Evolutionary conservation across 2,797 vertebrate species (phyloP).

Genomic region (Melopsittacus undulatus): DNA sequence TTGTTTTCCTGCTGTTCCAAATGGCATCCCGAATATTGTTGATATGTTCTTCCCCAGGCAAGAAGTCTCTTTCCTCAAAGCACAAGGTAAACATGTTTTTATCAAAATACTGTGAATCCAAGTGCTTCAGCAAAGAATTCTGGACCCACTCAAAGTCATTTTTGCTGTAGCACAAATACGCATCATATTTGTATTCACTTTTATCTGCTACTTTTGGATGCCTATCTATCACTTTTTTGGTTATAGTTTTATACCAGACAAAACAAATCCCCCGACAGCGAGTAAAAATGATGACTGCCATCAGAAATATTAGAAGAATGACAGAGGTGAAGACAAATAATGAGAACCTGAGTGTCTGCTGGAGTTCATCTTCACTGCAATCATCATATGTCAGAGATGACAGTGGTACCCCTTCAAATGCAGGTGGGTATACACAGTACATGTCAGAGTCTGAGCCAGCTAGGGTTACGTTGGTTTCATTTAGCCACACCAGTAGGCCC

Average conservation of each 20-base stretch:
- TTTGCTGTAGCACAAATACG: slow-evolving; percentile 86
- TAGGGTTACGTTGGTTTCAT: slow-evolving; percentile 76
- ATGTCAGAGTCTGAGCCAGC: slow-evolving; percentile 61
- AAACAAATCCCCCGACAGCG: slow-evolving; percentile 81
- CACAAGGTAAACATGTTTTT: slow-evolving; percentile 84
- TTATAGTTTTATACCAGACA: slow-evolving; percentile 77
- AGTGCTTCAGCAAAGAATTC: slow-evolving; percentile 79
- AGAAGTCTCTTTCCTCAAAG: slow-evolving; percentile 92
- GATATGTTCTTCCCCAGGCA: slow-evolving; percentile 87
- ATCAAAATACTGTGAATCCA: slow-evolving; percentile 85
- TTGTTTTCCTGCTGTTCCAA: slow-evolving; percentile 85
- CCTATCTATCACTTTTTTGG: slow-evolving; percentile 59
- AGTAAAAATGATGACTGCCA: slow-evolving; percentile 54
- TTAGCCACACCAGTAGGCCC: slow-evolving; percentile 81
- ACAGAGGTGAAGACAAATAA: slow-evolving; percentile 74
- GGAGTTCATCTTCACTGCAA: slow-evolving; percentile 78
- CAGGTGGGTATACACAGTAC: slow-evolving; percentile 80
- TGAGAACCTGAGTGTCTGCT: slow-evolving; percentile 69
- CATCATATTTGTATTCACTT: slow-evolving; percentile 77
- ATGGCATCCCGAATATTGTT: slow-evolving; percentile 87
- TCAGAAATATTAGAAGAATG: slow-evolving; percentile 33
- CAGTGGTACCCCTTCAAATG: slow-evolving; percentile 66
- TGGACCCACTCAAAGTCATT: slow-evolving; percentile 89
- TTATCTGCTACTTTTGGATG: background rate
- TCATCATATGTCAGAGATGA: slow-evolving; percentile 30